A percentile compares a stretch with the other conserved stretches of the same genome.
These are phyloP conservation scores for Papilio helenus DNA, from an alignment of 1,140 invertebrate species.

Conservation along the genomic window DNA sequence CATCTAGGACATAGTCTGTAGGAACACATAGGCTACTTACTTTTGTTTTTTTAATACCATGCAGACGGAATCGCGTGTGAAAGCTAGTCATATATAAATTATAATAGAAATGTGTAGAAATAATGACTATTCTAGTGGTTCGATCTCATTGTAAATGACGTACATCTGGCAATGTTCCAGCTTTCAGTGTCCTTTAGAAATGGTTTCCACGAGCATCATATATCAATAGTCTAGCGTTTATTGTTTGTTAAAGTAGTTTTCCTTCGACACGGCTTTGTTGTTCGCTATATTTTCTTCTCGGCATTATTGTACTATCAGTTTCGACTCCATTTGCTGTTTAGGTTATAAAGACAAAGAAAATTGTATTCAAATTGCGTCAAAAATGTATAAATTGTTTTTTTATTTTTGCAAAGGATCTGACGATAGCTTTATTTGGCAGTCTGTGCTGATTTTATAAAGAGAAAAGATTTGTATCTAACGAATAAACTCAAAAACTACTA, in stretches of 20 bases:
- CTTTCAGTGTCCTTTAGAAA: background rate
- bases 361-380: background rate
- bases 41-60: background rate
- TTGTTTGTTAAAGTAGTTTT: conserved; percentile 10
- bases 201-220: background rate
- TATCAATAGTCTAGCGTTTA: conserved; percentile 18
- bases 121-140: background rate
- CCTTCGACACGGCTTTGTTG: conserved; percentile 7
- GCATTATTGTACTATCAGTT: background rate
- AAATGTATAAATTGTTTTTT: background rate
- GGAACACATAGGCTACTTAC: background rate
- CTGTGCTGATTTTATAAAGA: background rate
- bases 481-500: too few relatives aligned
- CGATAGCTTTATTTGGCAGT: background rate
- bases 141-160: background rate
- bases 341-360: background rate
- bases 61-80: background rate
- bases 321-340: conserved; percentile 6
- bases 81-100: background rate
- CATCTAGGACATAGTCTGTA: background rate
- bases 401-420: background rate
- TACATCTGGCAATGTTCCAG: conserved; percentile 12
- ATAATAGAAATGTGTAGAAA: background rate
- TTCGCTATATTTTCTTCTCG: conserved; percentile 1
- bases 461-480: too few relatives aligned